Evolutionary conservation across 2,888 invertebrate species (phyloP).

Genomic region (Microctonus aethiopoides): DNA sequence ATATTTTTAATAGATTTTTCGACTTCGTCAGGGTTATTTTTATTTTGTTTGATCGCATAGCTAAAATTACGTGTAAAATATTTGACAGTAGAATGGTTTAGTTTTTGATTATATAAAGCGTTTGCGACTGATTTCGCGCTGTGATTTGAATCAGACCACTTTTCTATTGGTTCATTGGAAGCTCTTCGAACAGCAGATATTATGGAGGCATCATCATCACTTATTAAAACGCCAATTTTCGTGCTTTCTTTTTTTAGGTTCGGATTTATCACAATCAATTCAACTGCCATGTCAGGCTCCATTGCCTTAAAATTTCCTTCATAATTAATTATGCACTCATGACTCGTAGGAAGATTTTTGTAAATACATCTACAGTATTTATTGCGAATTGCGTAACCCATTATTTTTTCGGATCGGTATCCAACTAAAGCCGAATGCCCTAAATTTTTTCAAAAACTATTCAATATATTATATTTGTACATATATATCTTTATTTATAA

Average conservation of each 20-base stretch:
- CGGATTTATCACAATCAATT: constrained; percentile 41
- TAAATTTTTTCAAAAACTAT: too few species aligned
- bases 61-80: too few species aligned
- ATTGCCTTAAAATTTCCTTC: constrained; percentile 47
- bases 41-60: too few species aligned
- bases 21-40: constrained; percentile 24
- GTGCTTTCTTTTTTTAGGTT: constrained; percentile 36
- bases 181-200: constrained; percentile 39
- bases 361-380: constrained; percentile 42
- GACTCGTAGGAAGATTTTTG: constrained; percentile 36
- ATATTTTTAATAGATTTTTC: constrained; percentile 37
- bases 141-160: constrained; percentile 37
- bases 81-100: too few species aligned
- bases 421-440: constrained; percentile 40
- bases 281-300: constrained; percentile 44
- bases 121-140: too few species aligned
- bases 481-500: too few species aligned
- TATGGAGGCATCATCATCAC: constrained; percentile 45
- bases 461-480: too few species aligned
- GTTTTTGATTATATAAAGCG: too few species aligned
- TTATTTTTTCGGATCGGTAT: constrained; percentile 35
- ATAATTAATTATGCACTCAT: constrained; percentile 42
- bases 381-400: constrained; percentile 39
- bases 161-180: constrained; percentile 30
- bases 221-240: constrained; percentile 39